Evolutionary conservation across 2,113 vertebrate species (phyloP).

Genomic region (Neogobius melanostomus): DNA sequence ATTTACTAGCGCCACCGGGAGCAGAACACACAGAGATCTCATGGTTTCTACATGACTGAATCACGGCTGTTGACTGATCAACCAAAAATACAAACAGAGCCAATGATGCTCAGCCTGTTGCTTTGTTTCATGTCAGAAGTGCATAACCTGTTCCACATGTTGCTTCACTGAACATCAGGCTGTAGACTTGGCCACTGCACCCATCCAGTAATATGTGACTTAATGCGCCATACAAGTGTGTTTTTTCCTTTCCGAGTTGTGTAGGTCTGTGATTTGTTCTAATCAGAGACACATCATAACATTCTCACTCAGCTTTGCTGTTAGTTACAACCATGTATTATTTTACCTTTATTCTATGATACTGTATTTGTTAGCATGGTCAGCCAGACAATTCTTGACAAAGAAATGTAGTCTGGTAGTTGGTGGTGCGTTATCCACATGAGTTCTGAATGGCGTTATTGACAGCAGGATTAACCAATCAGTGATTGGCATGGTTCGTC

Average conservation of each 20-base stretch:
- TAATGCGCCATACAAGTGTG: neutral
- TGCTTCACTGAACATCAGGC: slow-evolving; percentile 9
- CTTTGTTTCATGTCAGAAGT: slow-evolving; percentile 26
- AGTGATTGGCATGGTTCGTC: too few species aligned
- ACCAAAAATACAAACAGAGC: neutral
- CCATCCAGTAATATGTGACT: slow-evolving; percentile 14
- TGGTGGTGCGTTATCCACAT: too few species aligned
- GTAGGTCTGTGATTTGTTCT: neutral
- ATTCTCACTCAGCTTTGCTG: too few species aligned
- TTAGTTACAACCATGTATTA: too few species aligned
- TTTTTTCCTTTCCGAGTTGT: neutral
- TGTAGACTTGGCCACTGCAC: slow-evolving; percentile 1
- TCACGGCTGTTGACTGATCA: slow-evolving; percentile 19
- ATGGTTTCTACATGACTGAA: slow-evolving; percentile 48
- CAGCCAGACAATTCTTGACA: too few species aligned
- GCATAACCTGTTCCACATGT: slow-evolving; percentile 42
- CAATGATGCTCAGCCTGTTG: slow-evolving; percentile 15
- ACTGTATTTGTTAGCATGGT: too few species aligned
- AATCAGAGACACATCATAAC: neutral
- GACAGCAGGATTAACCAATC: too few species aligned
- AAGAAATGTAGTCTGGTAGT: too few species aligned
- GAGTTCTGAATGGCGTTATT: too few species aligned
- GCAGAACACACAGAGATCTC: slow-evolving; percentile 46
- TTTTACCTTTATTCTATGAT: too few species aligned
- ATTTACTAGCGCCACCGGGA: slow-evolving; percentile 61